Percentiles rank a stretch among this genome's conserved stretches.
Evolutionary conservation across 2,888 invertebrate genomes (phyloP).

Genomic region (Coleophora flavipennella): DNA sequence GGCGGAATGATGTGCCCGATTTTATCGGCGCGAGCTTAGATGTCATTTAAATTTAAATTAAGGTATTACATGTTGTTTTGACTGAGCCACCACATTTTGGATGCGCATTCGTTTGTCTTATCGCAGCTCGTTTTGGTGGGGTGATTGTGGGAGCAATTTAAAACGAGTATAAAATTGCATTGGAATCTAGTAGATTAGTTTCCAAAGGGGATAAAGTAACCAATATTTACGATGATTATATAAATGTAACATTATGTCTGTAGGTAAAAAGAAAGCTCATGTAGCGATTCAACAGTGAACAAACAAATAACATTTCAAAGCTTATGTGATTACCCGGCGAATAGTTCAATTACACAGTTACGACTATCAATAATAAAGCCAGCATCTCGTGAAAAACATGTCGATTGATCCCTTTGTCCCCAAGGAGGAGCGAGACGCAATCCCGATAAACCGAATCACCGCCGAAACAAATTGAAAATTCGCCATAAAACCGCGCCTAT

Average conservation of each 20-base stretch:
- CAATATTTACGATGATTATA: no score
- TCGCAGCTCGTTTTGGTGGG: slow-evolving; percentile 20
- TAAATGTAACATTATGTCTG: no score
- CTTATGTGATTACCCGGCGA: slow-evolving; percentile 12
- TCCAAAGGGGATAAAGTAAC: no score
- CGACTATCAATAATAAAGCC: slow-evolving; percentile 23
- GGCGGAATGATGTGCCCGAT: slow-evolving; percentile 38
- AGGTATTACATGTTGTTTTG: slow-evolving; percentile 53
- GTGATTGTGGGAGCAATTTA: slow-evolving; percentile 31
- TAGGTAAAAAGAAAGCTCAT: no score
- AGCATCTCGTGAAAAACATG: slow-evolving; percentile 16
- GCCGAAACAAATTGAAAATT: slow-evolving; percentile 53
- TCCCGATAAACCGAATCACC: slow-evolving; percentile 30
- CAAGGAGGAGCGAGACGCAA: slow-evolving; percentile 24
- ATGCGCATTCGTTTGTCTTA: slow-evolving; percentile 34
- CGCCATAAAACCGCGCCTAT: slow-evolving; percentile 44
- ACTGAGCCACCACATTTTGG: slow-evolving; percentile 24
- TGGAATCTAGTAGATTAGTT: no score
- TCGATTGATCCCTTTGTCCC: slow-evolving; percentile 19
- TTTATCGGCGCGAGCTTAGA: slow-evolving; percentile 42
- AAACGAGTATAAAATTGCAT: slow-evolving; percentile 11
- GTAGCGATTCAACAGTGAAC: not conserved
- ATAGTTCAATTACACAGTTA: slow-evolving; percentile 20
- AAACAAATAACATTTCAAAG: slow-evolving; percentile 9
- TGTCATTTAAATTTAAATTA: slow-evolving; percentile 72